A percentile compares a stretch with the other conserved stretches of the same genome.
Conservation (phyloP, 1,140 invertebrate species). For the Dreissena polymorpha region DNA sequence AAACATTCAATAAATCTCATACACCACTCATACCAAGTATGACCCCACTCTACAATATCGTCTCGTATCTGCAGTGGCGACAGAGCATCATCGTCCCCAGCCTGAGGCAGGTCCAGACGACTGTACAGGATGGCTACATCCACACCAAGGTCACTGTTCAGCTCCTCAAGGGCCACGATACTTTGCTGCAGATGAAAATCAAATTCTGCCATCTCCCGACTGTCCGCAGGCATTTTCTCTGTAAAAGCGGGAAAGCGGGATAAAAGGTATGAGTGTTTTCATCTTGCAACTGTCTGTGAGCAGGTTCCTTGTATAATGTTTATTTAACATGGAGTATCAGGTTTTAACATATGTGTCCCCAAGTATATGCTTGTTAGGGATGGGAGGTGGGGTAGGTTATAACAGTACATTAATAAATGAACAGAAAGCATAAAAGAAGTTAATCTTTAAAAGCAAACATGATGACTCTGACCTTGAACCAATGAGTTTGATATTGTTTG, state of each 20-base stretch:
- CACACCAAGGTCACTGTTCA: constrained; percentile 66
- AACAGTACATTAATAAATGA: no score
- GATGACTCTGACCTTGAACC: no score
- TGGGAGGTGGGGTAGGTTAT: no score
- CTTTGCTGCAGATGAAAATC: constrained; percentile 75
- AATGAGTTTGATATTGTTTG: no score
- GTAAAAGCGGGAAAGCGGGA: constrained; percentile 16
- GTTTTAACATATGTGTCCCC: no score
- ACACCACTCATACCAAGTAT: constrained; percentile 33
- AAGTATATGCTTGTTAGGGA: no score
- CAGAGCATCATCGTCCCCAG: constrained; percentile 50
- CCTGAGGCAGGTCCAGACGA: constrained; percentile 58
- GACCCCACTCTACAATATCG: constrained; percentile 68
- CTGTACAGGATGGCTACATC: constrained; percentile 74
- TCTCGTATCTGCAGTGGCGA: constrained; percentile 62
- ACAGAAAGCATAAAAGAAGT: no score
- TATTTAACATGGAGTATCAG: no score
- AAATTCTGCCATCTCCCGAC: constrained; percentile 66
- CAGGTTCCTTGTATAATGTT: no score
- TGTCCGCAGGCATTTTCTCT: constrained; percentile 75
- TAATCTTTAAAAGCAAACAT: no score
- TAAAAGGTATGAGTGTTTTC: no score
- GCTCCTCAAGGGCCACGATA: constrained; percentile 70
- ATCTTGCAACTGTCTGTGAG: no score
- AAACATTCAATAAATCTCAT: not conserved